Evolutionary conservation across 2,888 invertebrate genomes (phyloP), one percentile per base, ranked within the genome.

Genomic region (Leptinotarsa tumamoca): DNA sequence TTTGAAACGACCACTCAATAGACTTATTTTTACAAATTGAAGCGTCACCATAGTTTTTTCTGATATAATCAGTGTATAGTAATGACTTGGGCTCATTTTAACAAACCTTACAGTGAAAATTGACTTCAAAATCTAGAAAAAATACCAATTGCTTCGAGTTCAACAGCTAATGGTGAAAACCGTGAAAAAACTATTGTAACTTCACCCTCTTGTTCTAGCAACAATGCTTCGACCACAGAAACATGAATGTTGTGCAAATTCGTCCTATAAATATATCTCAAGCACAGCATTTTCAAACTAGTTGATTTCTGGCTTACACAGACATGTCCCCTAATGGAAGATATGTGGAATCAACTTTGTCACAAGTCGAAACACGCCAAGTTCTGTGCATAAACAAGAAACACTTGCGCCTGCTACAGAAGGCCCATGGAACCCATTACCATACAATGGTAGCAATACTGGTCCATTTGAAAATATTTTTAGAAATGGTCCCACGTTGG

Each of bases 61-160:
- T 14, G 58, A 58, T 54, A 54, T 18, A 54, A 21, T 58, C 54
- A 68, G 52, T 68, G 49, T 69, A 69, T 27, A 58, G 51, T 50
- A 52, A 23, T 23, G 10, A 51, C 54, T 75, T 75, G 75, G 68
- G 73, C 74, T 71, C 74, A 76, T 78, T 78, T 76, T 69, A 78
- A 78, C 21, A 74, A 69, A 72, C 52, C 67, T 67, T 70, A 49
- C 67, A 23, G 14, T 15, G 18, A 54, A 52, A 23, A 54, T 49
- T 14, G 18, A 18, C 18, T 15, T 13, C 2, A 58, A 58, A 58
- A 15, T 21, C 21, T 18, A 54, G 18, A 21, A 58, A 23, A 58
- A 58, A 23, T 58, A 23, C 58, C 21, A 15, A 23, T 21, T 23
- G 1, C 4, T 27, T 33, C 1, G 10, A 33, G 63, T 13, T 63